Percentiles rank a stretch among this genome's conserved stretches.
Conservation (phyloP, 2,113 vertebrate genomes). For the Tor tambroides region DNA sequence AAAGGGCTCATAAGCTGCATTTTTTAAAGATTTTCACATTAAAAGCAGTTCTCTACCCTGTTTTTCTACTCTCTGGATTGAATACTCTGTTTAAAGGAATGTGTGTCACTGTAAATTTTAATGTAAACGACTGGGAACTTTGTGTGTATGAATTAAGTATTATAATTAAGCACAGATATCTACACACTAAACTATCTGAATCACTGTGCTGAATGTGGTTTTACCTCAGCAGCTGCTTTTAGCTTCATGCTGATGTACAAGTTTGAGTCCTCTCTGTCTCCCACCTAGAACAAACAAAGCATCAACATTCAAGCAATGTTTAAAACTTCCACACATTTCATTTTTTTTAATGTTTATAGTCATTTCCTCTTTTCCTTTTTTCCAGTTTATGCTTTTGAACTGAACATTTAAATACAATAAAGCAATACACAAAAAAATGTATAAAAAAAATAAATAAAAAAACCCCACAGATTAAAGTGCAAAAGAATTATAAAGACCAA, state of each 20-base stretch:
- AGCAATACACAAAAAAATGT: too few relatives aligned
- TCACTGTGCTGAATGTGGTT: background rate
- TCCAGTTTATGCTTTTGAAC: background rate
- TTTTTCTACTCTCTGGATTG: background rate
- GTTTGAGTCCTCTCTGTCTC: slow-evolving; percentile 94
- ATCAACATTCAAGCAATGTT: background rate
- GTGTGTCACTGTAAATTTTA: background rate
- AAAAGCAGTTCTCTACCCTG: background rate
- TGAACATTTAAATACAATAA: too few relatives aligned
- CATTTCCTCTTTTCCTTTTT: background rate
- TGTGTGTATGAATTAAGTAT: background rate
- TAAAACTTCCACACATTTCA: background rate
- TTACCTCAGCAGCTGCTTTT: slow-evolving; percentile 95
- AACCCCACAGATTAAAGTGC: too few relatives aligned
- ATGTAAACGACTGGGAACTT: background rate
- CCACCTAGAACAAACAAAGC: slow-evolving; percentile 80
- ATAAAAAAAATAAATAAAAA: too few relatives aligned
- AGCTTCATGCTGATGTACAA: slow-evolving; percentile 97
- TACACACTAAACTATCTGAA: background rate
- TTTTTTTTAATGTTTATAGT: too few relatives aligned
- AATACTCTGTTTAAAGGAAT: background rate
- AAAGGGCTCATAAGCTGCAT: background rate
- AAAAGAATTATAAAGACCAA: too few relatives aligned
- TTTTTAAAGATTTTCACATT: background rate
- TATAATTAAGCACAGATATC: background rate